Evolutionary conservation across 1,140 invertebrate genomes (phyloP).

Genomic region (Drosophila fuyamai): DNA sequence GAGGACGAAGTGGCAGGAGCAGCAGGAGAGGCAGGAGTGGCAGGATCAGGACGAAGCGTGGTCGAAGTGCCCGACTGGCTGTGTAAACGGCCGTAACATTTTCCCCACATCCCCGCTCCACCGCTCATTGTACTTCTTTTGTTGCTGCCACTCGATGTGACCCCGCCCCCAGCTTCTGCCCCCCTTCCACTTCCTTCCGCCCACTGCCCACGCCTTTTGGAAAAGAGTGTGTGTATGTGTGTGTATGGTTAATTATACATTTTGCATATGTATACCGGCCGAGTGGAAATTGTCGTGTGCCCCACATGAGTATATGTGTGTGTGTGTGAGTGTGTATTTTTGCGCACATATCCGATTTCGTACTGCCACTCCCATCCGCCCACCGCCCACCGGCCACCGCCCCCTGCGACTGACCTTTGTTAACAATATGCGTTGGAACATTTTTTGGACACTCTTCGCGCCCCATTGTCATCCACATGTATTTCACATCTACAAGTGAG

Average conservation of each 20-base stretch:
- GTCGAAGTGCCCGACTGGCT: conserved; percentile 64
- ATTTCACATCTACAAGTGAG: not conserved
- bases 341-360: conserved; percentile 72
- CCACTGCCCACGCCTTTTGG: not conserved
- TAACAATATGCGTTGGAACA: conserved; percentile 74
- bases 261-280: conserved; percentile 53
- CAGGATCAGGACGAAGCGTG: conserved; percentile 15
- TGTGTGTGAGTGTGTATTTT: conserved; percentile 19
- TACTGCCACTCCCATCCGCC: conserved; percentile 10
- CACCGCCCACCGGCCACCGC: not conserved
- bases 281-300: conserved; percentile 25
- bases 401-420: conserved; percentile 47
- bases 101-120: conserved; percentile 31
- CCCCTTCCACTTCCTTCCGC: not conserved
- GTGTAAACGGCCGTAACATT: conserved; percentile 77
- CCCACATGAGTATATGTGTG: not conserved
- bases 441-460: conserved; percentile 40
- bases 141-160: conserved; percentile 21
- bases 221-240: conserved; percentile 33
- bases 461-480: conserved; percentile 24
- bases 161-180: not conserved
- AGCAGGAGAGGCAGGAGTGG: conserved; percentile 21
- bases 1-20: conserved; percentile 9
- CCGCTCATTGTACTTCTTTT: conserved; percentile 33
- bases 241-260: conserved; percentile 78